Percentiles rank a stretch among this genome's conserved stretches.
phyloP scores from a whole-genome alignment of 2,113 vertebrate species.

The Tragulus kanchil region DNA sequence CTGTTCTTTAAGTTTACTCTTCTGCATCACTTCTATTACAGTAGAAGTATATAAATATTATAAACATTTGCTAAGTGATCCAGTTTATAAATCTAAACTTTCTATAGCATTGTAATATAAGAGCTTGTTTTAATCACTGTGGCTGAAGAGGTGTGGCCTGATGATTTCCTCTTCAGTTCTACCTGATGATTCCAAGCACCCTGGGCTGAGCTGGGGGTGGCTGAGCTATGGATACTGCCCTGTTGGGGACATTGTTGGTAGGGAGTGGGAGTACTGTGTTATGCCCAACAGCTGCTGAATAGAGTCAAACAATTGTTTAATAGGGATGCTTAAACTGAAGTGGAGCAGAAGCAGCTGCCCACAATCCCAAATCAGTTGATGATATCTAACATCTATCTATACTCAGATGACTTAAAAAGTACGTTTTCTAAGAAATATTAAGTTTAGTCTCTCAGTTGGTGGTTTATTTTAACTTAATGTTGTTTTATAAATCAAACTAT shows the following conservation, averaged over 20 bases:
- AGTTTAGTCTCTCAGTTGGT: background rate
- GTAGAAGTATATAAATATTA: background rate
- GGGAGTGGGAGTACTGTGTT: background rate
- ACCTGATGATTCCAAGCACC: background rate
- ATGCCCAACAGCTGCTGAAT: background rate
- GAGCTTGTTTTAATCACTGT: background rate
- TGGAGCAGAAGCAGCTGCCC: background rate
- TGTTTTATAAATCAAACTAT: background rate
- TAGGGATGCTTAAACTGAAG: background rate
- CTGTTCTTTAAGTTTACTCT: background rate
- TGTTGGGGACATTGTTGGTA: background rate
- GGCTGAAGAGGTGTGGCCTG: too few species aligned
- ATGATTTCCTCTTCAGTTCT: background rate
- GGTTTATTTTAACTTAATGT: background rate
- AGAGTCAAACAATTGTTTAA: background rate
- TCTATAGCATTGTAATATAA: background rate
- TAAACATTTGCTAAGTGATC: background rate
- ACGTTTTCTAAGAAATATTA: background rate
- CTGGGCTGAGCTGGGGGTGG: background rate
- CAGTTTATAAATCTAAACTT: background rate
- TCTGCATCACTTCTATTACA: background rate
- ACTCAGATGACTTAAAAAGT: background rate
- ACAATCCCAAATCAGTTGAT: background rate
- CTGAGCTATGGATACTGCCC: background rate
- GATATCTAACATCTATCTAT: background rate